A percentile compares a stretch with the other conserved stretches of the same genome.
phyloP scores from a whole-genome alignment of 1,140 invertebrate genomes.

The Probaryconus sp. region DNA sequence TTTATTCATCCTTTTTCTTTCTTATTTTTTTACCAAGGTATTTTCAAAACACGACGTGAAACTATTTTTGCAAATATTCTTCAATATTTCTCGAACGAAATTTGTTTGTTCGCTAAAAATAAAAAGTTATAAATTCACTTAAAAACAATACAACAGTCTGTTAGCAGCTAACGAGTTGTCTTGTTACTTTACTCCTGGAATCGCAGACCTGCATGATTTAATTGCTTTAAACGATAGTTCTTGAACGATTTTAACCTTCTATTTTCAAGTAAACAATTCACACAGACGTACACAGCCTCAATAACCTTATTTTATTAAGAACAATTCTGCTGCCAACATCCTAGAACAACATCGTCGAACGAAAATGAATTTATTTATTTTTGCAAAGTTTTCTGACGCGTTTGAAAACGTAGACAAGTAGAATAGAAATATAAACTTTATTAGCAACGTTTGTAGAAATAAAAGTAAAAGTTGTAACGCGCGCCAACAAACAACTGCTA shows the following conservation, averaged over 20 bases:
- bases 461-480: too few species aligned
- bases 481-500: too few species aligned
- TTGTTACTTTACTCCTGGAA: constrained; percentile 2
- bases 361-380: constrained; percentile 38
- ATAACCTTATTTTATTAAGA: constrained; percentile 43
- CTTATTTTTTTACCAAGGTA: neutral
- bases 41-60: too few species aligned
- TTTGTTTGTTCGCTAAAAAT: too few species aligned
- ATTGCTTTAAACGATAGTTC: constrained; percentile 38
- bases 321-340: constrained; percentile 30
- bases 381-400: constrained; percentile 31
- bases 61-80: too few species aligned
- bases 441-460: too few species aligned
- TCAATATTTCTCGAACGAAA: too few species aligned
- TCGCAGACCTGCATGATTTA: constrained; percentile 14
- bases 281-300: neutral
- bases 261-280: constrained; percentile 30
- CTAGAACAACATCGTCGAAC: too few species aligned
- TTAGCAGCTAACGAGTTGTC: neutral
- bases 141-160: constrained; percentile 27
- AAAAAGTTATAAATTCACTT: too few species aligned
- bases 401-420: too few species aligned
- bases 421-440: too few species aligned
- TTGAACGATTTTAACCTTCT: constrained; percentile 41
- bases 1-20: neutral